Base-by-base conservation (phyloP, 2,888 invertebrate genomes). In the Trichopoda pennipes region DNA sequence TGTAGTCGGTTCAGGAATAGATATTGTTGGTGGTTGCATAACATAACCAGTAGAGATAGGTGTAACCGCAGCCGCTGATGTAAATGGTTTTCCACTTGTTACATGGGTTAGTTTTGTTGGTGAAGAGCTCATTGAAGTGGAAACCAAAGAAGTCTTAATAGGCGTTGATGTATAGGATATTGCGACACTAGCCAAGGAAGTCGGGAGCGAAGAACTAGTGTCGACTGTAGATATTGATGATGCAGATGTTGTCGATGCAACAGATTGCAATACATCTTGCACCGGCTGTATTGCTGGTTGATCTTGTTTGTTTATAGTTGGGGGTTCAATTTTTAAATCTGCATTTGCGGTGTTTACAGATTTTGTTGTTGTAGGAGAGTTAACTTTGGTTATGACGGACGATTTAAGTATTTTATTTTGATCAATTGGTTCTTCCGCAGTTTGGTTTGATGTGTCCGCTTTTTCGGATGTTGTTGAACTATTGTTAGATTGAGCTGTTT, bases 21-120 rank as follows among this genome's bases (percentile, higher is more conserved):
- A 94, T 17, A 94, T 94, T 0, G 94, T 94, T 6, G 95, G 92
- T 16, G 94, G 93, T 86, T 94, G 94, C 90, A 94, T 92, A 83
- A 92, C 93, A 10, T 87, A 91, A 92, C 91, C 87, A 58, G 47
- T 21, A 91, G 89, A 21, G 88, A 19, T 86, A 88, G 21, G 86
- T 88, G 56, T 38, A 63, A 61, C 86, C 88, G 56, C 32, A 64
- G 66, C 0, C 1, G 49, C 32, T 9, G 77, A 42, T 8, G 53
- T 17, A 87, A 91, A 76, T 91, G 91, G 86, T 90, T 90, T 21
- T 88, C 21, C 64, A 42, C 35, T 21, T 38, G 82, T 21, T n/a
- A 42, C 42, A 6, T 42, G 32, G 19, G 53, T 49, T 64, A 66
- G 84, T 23, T 83, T 84, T 14, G 77, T 44, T 1, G 81, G 60